phyloP scores from a whole-genome alignment of 92 coral and sea anemone genomes.

The Zoanthus gigantus region DNA sequence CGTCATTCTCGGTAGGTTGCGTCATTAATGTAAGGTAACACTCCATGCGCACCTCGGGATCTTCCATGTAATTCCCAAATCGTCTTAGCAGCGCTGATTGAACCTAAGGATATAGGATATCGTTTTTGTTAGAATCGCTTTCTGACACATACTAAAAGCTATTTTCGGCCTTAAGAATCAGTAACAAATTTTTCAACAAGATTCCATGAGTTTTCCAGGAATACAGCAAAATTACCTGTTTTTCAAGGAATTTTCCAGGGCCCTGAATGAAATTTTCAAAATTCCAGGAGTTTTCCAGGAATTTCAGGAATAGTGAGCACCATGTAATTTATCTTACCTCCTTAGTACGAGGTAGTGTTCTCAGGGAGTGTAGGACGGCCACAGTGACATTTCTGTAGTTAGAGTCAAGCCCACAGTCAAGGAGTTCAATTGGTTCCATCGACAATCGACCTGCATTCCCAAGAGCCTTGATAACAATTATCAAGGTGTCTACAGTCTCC shows the following conservation, averaged over 20 bases:
- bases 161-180: too few species aligned
- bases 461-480: conserved; percentile 57
- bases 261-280: too few species aligned
- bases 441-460: conserved; percentile 69
- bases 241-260: too few species aligned
- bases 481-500: conserved; percentile 65
- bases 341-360: conserved; percentile 47
- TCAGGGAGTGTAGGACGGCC: conserved; percentile 64
- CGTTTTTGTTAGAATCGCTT: background rate
- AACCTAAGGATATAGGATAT: background rate
- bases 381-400: conserved; percentile 70
- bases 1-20: conserved; percentile 53
- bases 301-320: too few species aligned
- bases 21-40: conserved; percentile 69
- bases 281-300: too few species aligned
- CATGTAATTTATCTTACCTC: conserved; percentile 29
- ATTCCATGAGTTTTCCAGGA: too few species aligned
- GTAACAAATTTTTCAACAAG: too few species aligned
- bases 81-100: conserved; percentile 30
- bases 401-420: conserved; percentile 63
- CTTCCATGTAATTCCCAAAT: conserved; percentile 54
- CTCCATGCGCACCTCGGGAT: conserved; percentile 71
- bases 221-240: too few species aligned
- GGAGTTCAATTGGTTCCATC: conserved; percentile 48
- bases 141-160: background rate